Percentiles rank a stretch among this genome's conserved stretches.
These are phyloP conservation scores for Anagyrus pseudococci DNA, from an alignment of 2,888 invertebrate genomes.

Conservation along the genomic window DNA sequence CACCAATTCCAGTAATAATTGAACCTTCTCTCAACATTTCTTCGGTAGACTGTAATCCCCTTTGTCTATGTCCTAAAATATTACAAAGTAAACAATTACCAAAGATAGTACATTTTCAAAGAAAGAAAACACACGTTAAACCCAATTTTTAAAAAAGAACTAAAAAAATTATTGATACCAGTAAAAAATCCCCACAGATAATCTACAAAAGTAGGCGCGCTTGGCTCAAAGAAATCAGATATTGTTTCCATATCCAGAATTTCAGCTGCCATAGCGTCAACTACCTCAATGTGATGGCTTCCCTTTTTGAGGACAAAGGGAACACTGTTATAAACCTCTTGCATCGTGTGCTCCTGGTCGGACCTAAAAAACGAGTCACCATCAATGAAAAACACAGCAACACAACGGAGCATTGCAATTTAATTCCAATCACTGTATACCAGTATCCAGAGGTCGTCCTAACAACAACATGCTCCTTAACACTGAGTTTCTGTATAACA, in stretches of 20 bases:
- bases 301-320: conserved; percentile 78
- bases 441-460: conserved; percentile 85
- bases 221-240: conserved; percentile 83
- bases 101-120: conserved; percentile 3
- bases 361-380: conserved; percentile 61
- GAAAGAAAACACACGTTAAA: conserved; percentile 1
- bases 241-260: conserved; percentile 81
- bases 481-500: conserved; percentile 79
- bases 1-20: conserved; percentile 80
- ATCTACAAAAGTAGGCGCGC: conserved; percentile 77
- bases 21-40: conserved; percentile 85
- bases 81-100: conserved; percentile 2
- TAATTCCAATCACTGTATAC: conserved; percentile 54
- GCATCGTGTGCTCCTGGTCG: conserved; percentile 79
- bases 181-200: conserved; percentile 86
- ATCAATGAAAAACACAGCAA: too few species aligned
- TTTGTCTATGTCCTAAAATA: conserved; percentile 73
- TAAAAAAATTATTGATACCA: conserved; percentile 54
- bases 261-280: conserved; percentile 78
- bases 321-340: conserved; percentile 79
- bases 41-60: conserved; percentile 87
- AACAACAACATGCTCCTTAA: conserved; percentile 85
- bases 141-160: conserved; percentile 1
- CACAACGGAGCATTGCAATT: too few species aligned
- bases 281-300: conserved; percentile 72